Percentiles rank a stretch among this genome's conserved stretches.
These are phyloP conservation scores for Incurvaria masculella DNA, from an alignment of 2,888 invertebrate genomes.

Conservation along the genomic window DNA sequence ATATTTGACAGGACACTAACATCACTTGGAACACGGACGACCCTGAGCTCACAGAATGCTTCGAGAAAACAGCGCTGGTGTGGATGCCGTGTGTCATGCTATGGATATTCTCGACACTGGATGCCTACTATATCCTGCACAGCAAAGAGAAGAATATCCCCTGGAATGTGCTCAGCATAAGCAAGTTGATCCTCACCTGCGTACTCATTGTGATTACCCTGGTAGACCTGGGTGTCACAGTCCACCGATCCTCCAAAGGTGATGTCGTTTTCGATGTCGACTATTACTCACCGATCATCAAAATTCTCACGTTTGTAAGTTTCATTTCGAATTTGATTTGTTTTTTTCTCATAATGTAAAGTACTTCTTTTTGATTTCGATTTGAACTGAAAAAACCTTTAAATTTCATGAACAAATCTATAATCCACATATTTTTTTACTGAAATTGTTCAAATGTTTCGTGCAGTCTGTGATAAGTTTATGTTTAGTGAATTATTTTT, in stretches of 20 bases:
- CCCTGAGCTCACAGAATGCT: slow-evolving; percentile 88
- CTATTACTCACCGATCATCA: slow-evolving; percentile 74
- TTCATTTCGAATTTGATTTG: slow-evolving; percentile 14
- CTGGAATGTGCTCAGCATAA: slow-evolving; percentile 69
- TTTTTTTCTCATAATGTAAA: no score
- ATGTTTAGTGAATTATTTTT: no score
- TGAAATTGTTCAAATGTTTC: no score
- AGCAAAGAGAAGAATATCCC: slow-evolving; percentile 78
- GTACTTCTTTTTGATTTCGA: no score
- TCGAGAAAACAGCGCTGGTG: slow-evolving; percentile 84
- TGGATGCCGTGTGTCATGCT: slow-evolving; percentile 88
- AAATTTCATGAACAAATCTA: no score
- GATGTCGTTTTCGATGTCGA: slow-evolving; percentile 63
- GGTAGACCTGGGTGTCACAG: slow-evolving; percentile 63
- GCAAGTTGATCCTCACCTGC: slow-evolving; percentile 64
- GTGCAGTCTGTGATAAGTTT: no score
- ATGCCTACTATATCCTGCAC: slow-evolving; percentile 69
- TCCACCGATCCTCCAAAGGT: slow-evolving; percentile 52
- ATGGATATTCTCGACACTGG: slow-evolving; percentile 73
- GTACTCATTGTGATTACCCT: slow-evolving; percentile 64
- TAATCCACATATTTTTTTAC: no score
- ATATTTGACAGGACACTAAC: slow-evolving; percentile 65
- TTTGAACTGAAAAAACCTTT: no score
- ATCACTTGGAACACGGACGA: slow-evolving; percentile 77
- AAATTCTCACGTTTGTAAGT: slow-evolving; percentile 82